phyloP scores from a whole-genome alignment of 2,888 invertebrate genomes.

The Cancer borealis region DNA sequence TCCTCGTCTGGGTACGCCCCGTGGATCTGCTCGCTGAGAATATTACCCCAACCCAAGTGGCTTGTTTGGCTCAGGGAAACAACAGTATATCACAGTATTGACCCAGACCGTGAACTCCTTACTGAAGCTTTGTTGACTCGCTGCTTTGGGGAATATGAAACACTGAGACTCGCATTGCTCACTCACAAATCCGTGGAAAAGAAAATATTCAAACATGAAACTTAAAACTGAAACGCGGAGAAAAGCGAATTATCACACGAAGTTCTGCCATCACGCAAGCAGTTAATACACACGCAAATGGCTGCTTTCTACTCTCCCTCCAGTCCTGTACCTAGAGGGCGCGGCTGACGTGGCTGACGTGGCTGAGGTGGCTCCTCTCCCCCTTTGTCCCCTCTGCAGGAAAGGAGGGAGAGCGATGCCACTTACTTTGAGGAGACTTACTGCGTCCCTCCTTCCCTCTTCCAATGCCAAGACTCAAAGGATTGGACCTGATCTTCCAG shows the following conservation, averaged over 20 bases:
- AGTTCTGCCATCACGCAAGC: neutral
- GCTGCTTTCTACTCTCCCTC: no score
- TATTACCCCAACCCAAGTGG: conserved; percentile 40
- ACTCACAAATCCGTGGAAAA: neutral
- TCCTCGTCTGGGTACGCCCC: conserved; percentile 31
- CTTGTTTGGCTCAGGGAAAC: conserved; percentile 50
- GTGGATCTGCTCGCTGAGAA: conserved; percentile 36
- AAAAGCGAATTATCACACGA: neutral
- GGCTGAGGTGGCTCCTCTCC: no score
- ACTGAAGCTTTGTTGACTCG: conserved; percentile 41
- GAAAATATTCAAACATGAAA: neutral
- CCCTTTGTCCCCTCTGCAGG: neutral
- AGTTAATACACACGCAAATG: no score
- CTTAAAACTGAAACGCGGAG: neutral
- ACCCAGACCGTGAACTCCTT: conserved; percentile 31
- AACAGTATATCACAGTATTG: conserved; percentile 48
- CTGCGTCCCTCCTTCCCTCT: neutral
- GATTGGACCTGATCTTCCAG: neutral
- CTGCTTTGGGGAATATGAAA: conserved; percentile 21
- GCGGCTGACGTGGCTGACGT: no score
- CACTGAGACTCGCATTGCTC: neutral
- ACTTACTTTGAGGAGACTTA: neutral
- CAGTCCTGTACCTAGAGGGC: no score
- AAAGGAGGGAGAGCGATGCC: neutral
- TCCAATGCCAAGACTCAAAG: neutral